These are phyloP conservation scores for Oryzias sinensis DNA, from an alignment of 2,797 vertebrate species.

Conservation along the genomic window DNA sequence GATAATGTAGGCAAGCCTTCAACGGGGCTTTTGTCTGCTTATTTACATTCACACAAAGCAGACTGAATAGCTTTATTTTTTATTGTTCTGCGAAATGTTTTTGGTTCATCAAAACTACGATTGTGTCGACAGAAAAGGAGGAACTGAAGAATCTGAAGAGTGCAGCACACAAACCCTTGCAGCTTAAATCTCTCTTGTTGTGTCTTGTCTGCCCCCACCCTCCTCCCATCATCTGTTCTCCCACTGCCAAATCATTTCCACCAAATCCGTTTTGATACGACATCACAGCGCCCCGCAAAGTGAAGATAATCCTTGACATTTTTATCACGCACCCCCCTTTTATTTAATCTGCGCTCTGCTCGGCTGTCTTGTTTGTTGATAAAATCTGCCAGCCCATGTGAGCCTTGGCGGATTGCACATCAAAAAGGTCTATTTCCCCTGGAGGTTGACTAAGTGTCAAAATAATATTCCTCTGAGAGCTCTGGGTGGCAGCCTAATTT, in stretches of 20 bases:
- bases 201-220: conserved; percentile 12
- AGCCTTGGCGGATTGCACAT: conserved; percentile 75
- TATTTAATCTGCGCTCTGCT: conserved; percentile 57
- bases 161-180: conserved; percentile 24
- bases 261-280: conserved; percentile 76
- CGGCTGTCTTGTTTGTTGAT: conserved; percentile 74
- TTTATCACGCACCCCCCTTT: conserved; percentile 72
- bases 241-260: conserved; percentile 72
- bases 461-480: conserved; percentile 70
- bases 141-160: conserved; percentile 27
- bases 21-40: conserved; percentile 10
- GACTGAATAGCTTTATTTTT: conserved; percentile 11
- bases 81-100: conserved; percentile 16
- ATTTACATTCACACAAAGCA: neutral
- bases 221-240: conserved; percentile 34
- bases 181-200: conserved; percentile 35
- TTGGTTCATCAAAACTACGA: conserved; percentile 37
- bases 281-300: conserved; percentile 68
- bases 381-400: conserved; percentile 72
- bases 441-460: conserved; percentile 71
- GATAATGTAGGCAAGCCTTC: conserved; percentile 6
- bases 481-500: conserved; percentile 74
- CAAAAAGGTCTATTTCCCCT: conserved; percentile 69
- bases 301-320: conserved; percentile 75
- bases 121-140: conserved; percentile 23